A percentile compares a stretch with the other conserved stretches of the same genome.
Evolutionary conservation across 2,797 vertebrate genomes (phyloP).

Genomic region (Neosilurus mollespiculum): DNA sequence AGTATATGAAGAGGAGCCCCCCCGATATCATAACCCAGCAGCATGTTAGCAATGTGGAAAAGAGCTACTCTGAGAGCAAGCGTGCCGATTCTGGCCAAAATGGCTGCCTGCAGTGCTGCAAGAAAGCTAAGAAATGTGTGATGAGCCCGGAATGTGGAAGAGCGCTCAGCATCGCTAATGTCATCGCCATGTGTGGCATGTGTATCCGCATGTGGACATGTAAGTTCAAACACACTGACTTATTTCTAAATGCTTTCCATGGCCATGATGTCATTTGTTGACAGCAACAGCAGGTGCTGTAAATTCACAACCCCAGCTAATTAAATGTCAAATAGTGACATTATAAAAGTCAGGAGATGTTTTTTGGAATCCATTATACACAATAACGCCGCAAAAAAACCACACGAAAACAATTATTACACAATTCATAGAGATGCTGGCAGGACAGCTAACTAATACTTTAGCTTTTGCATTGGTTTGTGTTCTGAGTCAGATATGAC

Average conservation of each 20-base stretch:
- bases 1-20: slow-evolving; percentile 19
- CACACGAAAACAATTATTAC: slow-evolving; percentile 7
- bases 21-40: slow-evolving; percentile 50
- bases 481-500: background rate
- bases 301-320: slow-evolving; percentile 11
- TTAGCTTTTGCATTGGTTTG: background rate
- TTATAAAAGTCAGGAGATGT: slow-evolving; percentile 1
- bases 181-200: slow-evolving; percentile 50
- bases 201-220: slow-evolving; percentile 57
- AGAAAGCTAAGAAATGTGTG: slow-evolving; percentile 49
- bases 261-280: background rate
- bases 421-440: background rate
- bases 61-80: slow-evolving; percentile 33
- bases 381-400: background rate
- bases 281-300: background rate
- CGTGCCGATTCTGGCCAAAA: slow-evolving; percentile 26
- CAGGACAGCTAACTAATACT: background rate
- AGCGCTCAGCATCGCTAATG: slow-evolving; percentile 52
- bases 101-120: slow-evolving; percentile 52
- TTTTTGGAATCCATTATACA: background rate
- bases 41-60: slow-evolving; percentile 51
- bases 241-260: background rate
- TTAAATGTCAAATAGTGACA: slow-evolving; percentile 13
- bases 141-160: slow-evolving; percentile 58
- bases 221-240: slow-evolving; percentile 34